Conservation (phyloP, 2,797 vertebrate genomes). For the Darevskia nairensis region DNA sequence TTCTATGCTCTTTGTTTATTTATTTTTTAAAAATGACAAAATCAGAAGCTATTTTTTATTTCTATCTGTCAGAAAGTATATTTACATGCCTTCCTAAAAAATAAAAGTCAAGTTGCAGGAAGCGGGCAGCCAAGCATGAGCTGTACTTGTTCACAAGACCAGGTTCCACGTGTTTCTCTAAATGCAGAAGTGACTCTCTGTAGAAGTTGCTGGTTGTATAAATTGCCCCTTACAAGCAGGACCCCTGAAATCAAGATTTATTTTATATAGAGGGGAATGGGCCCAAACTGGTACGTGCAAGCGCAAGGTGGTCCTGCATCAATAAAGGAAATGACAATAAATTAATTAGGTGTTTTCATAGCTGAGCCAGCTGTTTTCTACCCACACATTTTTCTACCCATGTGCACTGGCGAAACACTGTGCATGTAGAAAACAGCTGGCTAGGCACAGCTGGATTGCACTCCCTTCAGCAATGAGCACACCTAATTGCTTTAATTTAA, state of each 20-base stretch:
- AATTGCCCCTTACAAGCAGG: background rate
- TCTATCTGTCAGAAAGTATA: background rate
- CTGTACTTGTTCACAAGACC: background rate
- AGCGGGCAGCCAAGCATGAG: background rate
- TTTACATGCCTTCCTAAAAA: background rate
- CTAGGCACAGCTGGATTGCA: background rate
- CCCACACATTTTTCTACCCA: background rate
- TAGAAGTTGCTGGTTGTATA: background rate
- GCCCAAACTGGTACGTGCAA: background rate
- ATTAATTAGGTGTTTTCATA: background rate
- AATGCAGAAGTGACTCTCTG: background rate
- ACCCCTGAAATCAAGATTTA: too few relatives aligned
- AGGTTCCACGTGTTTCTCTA: background rate
- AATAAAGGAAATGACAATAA: background rate
- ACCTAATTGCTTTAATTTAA: background rate
- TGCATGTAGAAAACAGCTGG: background rate
- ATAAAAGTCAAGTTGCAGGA: background rate
- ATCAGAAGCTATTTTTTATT: constrained; percentile 30
- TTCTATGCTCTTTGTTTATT: background rate
- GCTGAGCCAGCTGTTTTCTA: background rate
- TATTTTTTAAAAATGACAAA: constrained; percentile 6
- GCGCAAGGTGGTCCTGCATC: background rate
- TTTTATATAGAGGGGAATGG: background rate
- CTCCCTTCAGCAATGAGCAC: background rate
- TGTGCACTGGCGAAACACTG: background rate